These are phyloP conservation scores for Thamnophis sirtalis DNA, from an alignment of 2,113 vertebrate species.

Conservation along the genomic window DNA sequence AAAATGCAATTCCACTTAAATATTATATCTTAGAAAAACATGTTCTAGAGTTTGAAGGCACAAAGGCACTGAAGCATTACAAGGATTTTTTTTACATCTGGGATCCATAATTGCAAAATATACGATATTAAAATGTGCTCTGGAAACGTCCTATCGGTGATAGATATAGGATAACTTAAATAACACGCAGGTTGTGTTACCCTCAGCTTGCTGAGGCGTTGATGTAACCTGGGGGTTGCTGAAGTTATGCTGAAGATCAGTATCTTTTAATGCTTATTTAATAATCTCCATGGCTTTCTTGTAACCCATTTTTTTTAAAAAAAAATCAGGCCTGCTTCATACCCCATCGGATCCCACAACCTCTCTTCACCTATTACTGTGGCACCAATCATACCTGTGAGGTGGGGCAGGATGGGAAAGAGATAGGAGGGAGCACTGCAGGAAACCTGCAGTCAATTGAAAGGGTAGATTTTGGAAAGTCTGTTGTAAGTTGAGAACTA, in stretches of 20 bases:
- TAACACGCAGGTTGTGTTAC: not conserved
- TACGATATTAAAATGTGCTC: not conserved
- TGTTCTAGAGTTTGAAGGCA: not conserved
- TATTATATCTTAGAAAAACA: not conserved
- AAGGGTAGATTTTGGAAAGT: too few species aligned
- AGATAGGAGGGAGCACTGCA: too few species aligned
- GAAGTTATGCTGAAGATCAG: not conserved
- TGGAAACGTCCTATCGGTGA: not conserved
- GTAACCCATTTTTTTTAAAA: not conserved
- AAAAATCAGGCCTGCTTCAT: not conserved
- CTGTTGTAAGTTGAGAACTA: too few species aligned
- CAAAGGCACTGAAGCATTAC: not conserved
- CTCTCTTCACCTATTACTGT: too few species aligned
- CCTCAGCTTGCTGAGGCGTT: not conserved
- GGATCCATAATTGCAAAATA: not conserved
- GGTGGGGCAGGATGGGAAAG: too few species aligned
- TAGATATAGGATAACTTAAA: not conserved
- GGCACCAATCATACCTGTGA: too few species aligned
- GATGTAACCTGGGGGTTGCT: not conserved
- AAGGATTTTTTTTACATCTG: not conserved
- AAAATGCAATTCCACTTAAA: not conserved
- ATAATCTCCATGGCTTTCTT: not conserved
- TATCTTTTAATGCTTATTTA: not conserved
- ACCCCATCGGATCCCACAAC: too few species aligned
- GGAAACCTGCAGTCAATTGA: too few species aligned